Base-by-base conservation (phyloP, 2,113 vertebrate genomes). In the Cebus imitator region DNA sequence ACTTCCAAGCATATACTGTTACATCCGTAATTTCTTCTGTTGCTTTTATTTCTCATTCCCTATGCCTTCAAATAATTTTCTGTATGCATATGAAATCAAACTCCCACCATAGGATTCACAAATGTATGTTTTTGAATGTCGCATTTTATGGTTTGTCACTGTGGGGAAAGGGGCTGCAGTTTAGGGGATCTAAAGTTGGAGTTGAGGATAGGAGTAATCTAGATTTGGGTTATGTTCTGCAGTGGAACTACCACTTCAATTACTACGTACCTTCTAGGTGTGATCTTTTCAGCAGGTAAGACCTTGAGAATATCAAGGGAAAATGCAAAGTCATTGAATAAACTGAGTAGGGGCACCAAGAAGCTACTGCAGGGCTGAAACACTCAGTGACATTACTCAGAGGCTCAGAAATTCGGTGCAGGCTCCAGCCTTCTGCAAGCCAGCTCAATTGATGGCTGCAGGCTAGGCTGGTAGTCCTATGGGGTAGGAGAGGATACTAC, bases 271-370 rank as follows among this genome's bases (percentile, higher is more conserved):
- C 79, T 90, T 66, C 61, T 57, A 37, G 45, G 37, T 79, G 8
- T 58, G 88, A 18, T 35, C 43, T 93, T 87, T 72, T 43, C 25
- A 94, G 68, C 78, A 96, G 91, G 87, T 96, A 97, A 95, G 30
- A 96, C 32, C 75, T 68, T 78, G 68, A 79, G 81, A 95, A 89
- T 70, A 97, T 86, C 48, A 95, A 97, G 97, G 96, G 86, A 96
- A 98, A 97, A 97, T 81, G 70, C 83, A 87, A 94, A 94, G 87
- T 96, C 13, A 18, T 43, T 94, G 95, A 98, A 98, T 98, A 98
- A 98, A 97, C 91, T 98, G 97, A 97, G 92, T 93, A 94, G 93
- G 88, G 97, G 95, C 95, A 88, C 72, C 5, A 2, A 95, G 88
- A 96, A 97, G 83, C 94, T 92, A 84, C 55, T 66, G 17, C 5